Base-by-base conservation (phyloP, 2,888 invertebrate species). In the Pammene fasciana region DNA sequence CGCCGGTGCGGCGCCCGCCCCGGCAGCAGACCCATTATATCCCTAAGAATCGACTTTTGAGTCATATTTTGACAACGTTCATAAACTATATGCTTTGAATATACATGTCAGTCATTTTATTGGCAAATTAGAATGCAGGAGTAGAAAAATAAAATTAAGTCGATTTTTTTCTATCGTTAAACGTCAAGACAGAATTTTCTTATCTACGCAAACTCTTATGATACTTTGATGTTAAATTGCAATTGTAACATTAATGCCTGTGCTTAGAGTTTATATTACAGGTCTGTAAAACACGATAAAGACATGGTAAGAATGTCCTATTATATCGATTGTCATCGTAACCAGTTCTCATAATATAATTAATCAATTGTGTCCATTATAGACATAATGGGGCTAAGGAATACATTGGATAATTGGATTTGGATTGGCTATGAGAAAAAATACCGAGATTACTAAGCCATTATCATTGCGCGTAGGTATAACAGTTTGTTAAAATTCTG, bases 291-390 rank as follows among this genome's bases (percentile, higher is more conserved):
- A 0, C 5, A 38, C 18, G 13, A 48, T 48, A 11, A 11, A n/a
- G 34, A 14, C 36, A n/a, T 14, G 38, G 13, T 26, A 48, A 34
- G 41, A n/a, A 26, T 18, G 54, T 52, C 38, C 38, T 59, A 41
- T 50, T 36, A 45, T 38, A 59, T 65, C 65, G 46, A 70, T 65
- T 70, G 43, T 56, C 48, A 57, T 43, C 11, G 11, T 43, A 70
- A 65, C 59, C 46, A 54, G 70, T 65, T 65, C 34, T 41, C 46
- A 70, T 70, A 46, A 34, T 50, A 11, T 38, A 50, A 66, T 70
- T 66, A 65, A 70, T 65, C 59, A 70, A 65, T 59, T 68, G 8
- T 41, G 54, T 48, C 41, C 16, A 70, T 67, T 54, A 64, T 45
- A 68, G 56, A 34, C 43, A 36, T 57, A 70, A 65, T 52, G 10